Base-by-base conservation (phyloP, 2,113 vertebrate genomes). In the Pterocles gutturalis region DNA sequence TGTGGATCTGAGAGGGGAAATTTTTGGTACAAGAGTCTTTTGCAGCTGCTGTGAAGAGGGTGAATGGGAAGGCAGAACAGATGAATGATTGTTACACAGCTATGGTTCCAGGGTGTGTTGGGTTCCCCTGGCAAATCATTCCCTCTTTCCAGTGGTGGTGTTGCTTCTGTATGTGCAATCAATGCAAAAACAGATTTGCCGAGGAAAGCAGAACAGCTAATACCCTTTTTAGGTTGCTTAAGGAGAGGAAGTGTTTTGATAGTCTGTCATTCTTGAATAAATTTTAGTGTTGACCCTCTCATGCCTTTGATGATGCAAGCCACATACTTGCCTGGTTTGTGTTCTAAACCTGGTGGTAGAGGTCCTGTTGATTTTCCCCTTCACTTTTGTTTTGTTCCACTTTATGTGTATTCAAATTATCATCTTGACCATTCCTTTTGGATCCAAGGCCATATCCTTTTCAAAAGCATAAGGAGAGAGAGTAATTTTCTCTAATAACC, bases 381-480 rank as follows among this genome's bases (percentile, higher is more conserved):
- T 57, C 7, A 5, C 41, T 73, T 84, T 9, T n/a, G 16, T 48
- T 79, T 64, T 64, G 26, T 76, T 95, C 38, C 15, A 33, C 13
- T 53, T 66, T 5, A 15, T 31, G 1, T 33, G 16, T 67, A 15
- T 64, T 71, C 36, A 33, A 90, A 34, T 0, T 0, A 10, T 64
- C 17, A n/a, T 41, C 26, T 34, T 64, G 60, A 55, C 55, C 7
- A 3, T 87, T 81, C 53, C 15, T 58, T 66, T 17, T n/a, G 62
- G 6, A 20, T 55, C n/a, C 0, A 2, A 62, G 64, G 58, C 64
- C 12, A 0, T 34, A 41, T 26, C 9, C 17, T 70, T 91, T 79
- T 75, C 43, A 75, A 53, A 64, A 79, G 48, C 8, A 2, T 13
- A 46, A 83, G 54, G 53, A 5, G 20, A 70, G 71, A 36, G 20